These are phyloP conservation scores for Nautilus pompilius DNA, from an alignment of 1,140 invertebrate species.

Conservation along the genomic window DNA sequence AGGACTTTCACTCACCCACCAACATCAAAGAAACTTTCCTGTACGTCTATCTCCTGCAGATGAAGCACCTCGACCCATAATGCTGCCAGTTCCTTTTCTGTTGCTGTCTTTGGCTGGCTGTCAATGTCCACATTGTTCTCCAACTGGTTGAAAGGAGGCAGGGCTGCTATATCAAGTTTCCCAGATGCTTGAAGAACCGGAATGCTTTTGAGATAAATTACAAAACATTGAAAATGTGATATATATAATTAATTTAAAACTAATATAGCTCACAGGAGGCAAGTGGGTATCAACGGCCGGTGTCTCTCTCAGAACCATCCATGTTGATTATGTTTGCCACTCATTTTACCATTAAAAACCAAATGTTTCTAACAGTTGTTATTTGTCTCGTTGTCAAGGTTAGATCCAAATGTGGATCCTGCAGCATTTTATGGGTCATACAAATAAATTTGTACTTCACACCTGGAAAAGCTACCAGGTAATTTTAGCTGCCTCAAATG, in stretches of 20 bases:
- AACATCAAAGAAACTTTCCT: conserved; percentile 58
- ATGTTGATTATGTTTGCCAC: too few relatives aligned
- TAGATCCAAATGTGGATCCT: too few relatives aligned
- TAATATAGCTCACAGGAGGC: too few relatives aligned
- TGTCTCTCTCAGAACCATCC: too few relatives aligned
- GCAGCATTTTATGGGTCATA: too few relatives aligned
- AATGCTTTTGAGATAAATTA: conserved; percentile 27
- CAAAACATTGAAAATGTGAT: background rate
- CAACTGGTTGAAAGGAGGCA: conserved; percentile 44
- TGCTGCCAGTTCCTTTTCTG: conserved; percentile 48
- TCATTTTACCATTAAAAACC: too few relatives aligned
- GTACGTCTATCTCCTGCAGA: conserved; percentile 52
- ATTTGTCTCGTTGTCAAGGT: too few relatives aligned
- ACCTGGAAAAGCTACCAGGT: too few relatives aligned
- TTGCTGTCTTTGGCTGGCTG: conserved; percentile 49
- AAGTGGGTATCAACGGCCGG: too few relatives aligned
- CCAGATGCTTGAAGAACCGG: conserved; percentile 54
- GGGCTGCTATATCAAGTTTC: conserved; percentile 54
- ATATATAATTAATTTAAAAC: background rate
- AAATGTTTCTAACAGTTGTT: too few relatives aligned
- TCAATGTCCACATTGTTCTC: conserved; percentile 42
- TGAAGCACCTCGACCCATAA: conserved; percentile 53
- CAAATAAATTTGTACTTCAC: too few relatives aligned
- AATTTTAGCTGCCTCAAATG: too few relatives aligned
- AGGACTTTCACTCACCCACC: conserved; percentile 50